Percentiles rank a stretch among this genome's conserved stretches.
These are phyloP conservation scores for crab-eating macaque (Macaca fascicularis) DNA, from an alignment of 2,113 vertebrate genomes.

Conservation along the genomic window DNA sequence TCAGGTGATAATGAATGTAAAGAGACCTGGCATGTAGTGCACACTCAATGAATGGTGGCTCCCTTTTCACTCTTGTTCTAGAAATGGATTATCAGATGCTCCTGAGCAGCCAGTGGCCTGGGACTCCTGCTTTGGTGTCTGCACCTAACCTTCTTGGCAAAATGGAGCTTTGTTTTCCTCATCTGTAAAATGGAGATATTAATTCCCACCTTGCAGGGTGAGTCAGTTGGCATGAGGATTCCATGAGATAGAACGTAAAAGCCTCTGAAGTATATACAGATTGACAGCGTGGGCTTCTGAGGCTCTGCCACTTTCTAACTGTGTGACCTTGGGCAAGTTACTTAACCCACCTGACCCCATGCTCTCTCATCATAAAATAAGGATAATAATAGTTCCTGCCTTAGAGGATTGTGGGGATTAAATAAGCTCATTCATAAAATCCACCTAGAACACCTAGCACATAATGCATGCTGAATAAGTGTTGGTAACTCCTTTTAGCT, in stretches of 20 bases:
- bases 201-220: background rate
- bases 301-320: background rate
- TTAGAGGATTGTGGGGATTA: background rate
- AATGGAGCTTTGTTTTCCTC: background rate
- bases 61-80: background rate
- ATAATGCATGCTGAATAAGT: background rate
- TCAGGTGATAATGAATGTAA: background rate
- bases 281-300: background rate
- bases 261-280: background rate
- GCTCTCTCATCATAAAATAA: slow-evolving; percentile 31
- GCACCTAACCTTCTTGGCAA: background rate
- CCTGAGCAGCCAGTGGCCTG: background rate
- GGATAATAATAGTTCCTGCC: background rate
- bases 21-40: background rate
- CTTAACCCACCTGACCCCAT: background rate
- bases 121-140: background rate
- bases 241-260: background rate
- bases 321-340: background rate
- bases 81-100: background rate
- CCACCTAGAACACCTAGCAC: background rate
- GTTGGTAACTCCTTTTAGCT: background rate
- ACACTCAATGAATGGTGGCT: background rate
- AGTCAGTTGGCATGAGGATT: background rate
- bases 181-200: background rate
- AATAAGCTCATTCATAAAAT: slow-evolving; percentile 3